These are phyloP conservation scores for Muraenolepis orangiensis DNA, from an alignment of 2,797 vertebrate species.

Conservation along the genomic window DNA sequence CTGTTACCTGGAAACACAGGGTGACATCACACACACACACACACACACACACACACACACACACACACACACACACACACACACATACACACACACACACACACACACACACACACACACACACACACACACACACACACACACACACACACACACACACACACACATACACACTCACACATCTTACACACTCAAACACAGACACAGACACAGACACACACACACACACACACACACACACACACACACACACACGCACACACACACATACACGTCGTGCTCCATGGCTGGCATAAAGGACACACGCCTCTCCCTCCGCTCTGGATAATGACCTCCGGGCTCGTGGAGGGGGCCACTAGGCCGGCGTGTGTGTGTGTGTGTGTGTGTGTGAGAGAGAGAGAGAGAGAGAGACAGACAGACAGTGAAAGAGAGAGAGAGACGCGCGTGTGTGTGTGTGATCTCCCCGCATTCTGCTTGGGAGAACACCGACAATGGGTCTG, in stretches of 20 bases:
- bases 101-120: too few relatives aligned
- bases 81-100: too few relatives aligned
- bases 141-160: too few relatives aligned
- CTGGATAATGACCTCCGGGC: slow-evolving; percentile 65
- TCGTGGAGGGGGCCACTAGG: slow-evolving; percentile 40
- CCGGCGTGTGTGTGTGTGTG: slow-evolving; percentile 7
- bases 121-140: too few relatives aligned
- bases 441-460: slow-evolving; percentile 42
- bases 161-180: neutral
- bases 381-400: too few relatives aligned
- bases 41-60: too few relatives aligned
- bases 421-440: too few relatives aligned
- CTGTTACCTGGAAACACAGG: neutral
- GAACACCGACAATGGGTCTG: slow-evolving; percentile 67
- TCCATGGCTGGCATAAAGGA: slow-evolving; percentile 41
- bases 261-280: neutral
- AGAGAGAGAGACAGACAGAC: too few relatives aligned
- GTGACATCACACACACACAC: neutral
- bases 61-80: too few relatives aligned
- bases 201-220: neutral
- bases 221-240: too few relatives aligned
- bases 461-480: slow-evolving; percentile 70
- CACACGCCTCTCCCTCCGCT: slow-evolving; percentile 55
- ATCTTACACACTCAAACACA: neutral
- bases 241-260: too few relatives aligned